Conservation (phyloP, 2,888 invertebrate species). For the Cheilosia variabilis region DNA sequence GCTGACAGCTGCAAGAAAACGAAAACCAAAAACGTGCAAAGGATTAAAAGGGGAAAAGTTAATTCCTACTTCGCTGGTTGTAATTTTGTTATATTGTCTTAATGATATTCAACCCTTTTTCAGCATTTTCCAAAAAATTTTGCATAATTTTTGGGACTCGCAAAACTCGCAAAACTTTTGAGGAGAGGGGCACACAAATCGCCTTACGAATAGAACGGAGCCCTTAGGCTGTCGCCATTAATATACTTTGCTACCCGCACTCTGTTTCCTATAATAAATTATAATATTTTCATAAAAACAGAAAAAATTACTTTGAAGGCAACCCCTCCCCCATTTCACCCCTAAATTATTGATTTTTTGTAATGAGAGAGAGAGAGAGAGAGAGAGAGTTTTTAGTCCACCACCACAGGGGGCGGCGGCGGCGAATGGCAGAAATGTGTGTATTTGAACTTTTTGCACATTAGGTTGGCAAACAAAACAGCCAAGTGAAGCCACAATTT, state of each 20-base stretch:
- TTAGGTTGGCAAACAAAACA: constrained; percentile 24
- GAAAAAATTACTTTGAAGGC: too few relatives aligned
- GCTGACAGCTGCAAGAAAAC: constrained; percentile 90
- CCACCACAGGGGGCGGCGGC: neutral
- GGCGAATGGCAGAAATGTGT: neutral
- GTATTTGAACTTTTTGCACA: constrained; percentile 28
- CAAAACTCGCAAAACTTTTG: neutral
- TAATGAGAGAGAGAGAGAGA: constrained; percentile 13
- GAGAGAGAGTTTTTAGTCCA: neutral
- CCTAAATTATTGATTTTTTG: constrained; percentile 55
- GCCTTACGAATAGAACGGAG: constrained; percentile 42
- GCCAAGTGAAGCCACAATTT: constrained; percentile 33
- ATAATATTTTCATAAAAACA: constrained; percentile 21
- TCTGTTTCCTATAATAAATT: constrained; percentile 29
- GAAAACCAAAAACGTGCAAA: constrained; percentile 4
- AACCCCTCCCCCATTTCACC: constrained; percentile 24
- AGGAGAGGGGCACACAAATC: constrained; percentile 32
- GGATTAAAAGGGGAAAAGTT: constrained; percentile 38
- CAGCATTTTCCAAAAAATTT: constrained; percentile 16
- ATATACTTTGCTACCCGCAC: neutral
- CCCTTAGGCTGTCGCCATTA: constrained; percentile 36
- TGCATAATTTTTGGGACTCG: constrained; percentile 40
- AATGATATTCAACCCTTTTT: constrained; percentile 48
- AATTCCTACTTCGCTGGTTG: constrained; percentile 17
- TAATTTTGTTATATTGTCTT: constrained; percentile 15